phyloP scores from a whole-genome alignment of 1,140 invertebrate genomes.

The Stegodyphus dumicola region DNA sequence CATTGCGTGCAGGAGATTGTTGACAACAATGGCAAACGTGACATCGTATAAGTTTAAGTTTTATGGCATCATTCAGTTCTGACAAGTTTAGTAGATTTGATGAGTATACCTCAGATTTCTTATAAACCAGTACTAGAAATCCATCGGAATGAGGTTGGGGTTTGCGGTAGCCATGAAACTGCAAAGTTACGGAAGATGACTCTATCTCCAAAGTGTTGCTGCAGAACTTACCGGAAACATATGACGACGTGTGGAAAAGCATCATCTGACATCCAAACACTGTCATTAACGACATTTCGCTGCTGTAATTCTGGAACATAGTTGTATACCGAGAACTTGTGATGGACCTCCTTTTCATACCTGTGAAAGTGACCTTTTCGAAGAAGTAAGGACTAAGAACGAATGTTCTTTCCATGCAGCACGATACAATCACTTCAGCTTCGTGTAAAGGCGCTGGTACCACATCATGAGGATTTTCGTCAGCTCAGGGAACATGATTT shows the following conservation, averaged over 20 bases:
- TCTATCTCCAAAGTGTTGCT: neutral
- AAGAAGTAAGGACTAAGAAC: conserved; percentile 6
- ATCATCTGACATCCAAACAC: neutral
- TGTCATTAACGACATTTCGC: conserved; percentile 8
- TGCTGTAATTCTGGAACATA: conserved; percentile 2
- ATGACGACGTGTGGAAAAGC: neutral
- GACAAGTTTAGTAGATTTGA: neutral
- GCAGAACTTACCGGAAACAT: neutral
- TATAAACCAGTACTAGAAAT: neutral
- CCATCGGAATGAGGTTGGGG: neutral
- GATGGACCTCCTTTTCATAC: neutral
- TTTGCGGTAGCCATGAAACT: neutral
- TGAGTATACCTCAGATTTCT: neutral
- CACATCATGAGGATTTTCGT: neutral
- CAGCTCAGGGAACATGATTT: neutral
- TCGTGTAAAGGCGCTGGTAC: neutral
- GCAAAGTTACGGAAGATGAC: neutral
- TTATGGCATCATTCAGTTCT: conserved; percentile 4
- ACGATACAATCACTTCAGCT: neutral
- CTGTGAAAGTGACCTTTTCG: neutral
- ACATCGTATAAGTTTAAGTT: neutral
- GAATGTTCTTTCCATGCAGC: neutral
- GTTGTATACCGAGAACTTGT: neutral
- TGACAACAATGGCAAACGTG: neutral
- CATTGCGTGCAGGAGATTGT: neutral